A percentile compares a stretch with the other conserved stretches of the same genome.
Evolutionary conservation across 2,113 vertebrate genomes (phyloP).

Genomic region (Murina feae): DNA sequence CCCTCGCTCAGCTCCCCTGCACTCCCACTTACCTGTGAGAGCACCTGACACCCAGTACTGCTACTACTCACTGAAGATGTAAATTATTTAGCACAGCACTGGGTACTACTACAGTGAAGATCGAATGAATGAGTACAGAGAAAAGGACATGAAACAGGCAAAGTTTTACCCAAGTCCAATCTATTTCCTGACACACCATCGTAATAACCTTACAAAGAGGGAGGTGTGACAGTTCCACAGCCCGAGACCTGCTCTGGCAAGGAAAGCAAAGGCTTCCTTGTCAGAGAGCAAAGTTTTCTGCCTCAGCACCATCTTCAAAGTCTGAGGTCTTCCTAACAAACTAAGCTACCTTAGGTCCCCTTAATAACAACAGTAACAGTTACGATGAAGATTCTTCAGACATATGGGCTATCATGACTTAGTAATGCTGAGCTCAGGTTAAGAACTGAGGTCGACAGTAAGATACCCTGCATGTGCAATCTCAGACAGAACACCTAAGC

Average conservation of each 20-base stretch:
- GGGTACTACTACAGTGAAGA: neutral
- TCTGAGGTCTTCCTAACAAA: neutral
- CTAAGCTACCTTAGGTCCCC: neutral
- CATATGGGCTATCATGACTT: neutral
- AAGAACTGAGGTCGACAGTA: accelerated
- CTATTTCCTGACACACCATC: neutral
- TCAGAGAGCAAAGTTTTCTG: neutral
- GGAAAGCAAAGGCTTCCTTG: neutral
- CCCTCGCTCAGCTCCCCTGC: neutral
- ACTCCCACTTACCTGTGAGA: neutral
- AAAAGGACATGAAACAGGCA: neutral
- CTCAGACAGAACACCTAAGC: neutral
- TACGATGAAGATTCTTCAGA: neutral
- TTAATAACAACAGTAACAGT: neutral
- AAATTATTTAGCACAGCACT: neutral
- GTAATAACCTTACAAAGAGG: neutral
- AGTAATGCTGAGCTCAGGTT: neutral
- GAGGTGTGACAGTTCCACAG: neutral
- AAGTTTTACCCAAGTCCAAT: neutral
- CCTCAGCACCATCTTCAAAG: neutral
- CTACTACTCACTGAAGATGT: neutral
- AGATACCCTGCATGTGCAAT: neutral
- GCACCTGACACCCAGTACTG: accelerated
- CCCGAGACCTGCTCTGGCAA: neutral
- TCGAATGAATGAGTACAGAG: too few species aligned